Evolutionary conservation across 2,888 invertebrate genomes (phyloP).

Genomic region (Eudasyphora cyanicolor): DNA sequence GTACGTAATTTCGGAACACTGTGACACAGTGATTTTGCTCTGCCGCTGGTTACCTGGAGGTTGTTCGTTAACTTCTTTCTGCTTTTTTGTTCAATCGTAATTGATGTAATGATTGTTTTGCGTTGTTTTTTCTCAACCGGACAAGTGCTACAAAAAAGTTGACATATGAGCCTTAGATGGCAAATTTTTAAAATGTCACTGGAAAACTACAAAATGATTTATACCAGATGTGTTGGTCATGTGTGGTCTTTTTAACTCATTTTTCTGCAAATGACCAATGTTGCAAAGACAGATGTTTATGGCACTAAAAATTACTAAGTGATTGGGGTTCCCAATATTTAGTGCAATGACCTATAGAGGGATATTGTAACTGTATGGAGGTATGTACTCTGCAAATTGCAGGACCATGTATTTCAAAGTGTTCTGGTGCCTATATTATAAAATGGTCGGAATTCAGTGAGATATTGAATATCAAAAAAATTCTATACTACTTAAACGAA

Average conservation of each 20-base stretch:
- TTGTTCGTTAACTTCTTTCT: conserved; percentile 12
- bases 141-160: conserved; percentile 5
- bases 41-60: neutral
- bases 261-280: neutral
- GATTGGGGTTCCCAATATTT: too few species aligned
- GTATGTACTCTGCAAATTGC: too few species aligned
- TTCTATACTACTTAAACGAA: too few species aligned
- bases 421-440: too few species aligned
- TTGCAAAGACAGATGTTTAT: too few species aligned
- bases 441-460: too few species aligned
- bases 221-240: neutral
- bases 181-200: conserved; percentile 22
- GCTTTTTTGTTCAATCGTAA: neutral
- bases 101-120: conserved; percentile 10
- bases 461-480: too few species aligned
- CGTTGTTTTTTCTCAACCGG: neutral
- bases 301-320: too few species aligned
- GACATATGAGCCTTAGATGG: conserved; percentile 32
- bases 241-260: conserved; percentile 20
- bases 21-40: neutral
- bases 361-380: too few species aligned
- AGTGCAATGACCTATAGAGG: too few species aligned
- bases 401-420: too few species aligned
- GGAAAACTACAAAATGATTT: conserved; percentile 9
- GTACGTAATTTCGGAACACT: neutral